These are phyloP conservation scores for Lasioglossum villosulum DNA, from an alignment of 2,888 invertebrate species.

Conservation along the genomic window DNA sequence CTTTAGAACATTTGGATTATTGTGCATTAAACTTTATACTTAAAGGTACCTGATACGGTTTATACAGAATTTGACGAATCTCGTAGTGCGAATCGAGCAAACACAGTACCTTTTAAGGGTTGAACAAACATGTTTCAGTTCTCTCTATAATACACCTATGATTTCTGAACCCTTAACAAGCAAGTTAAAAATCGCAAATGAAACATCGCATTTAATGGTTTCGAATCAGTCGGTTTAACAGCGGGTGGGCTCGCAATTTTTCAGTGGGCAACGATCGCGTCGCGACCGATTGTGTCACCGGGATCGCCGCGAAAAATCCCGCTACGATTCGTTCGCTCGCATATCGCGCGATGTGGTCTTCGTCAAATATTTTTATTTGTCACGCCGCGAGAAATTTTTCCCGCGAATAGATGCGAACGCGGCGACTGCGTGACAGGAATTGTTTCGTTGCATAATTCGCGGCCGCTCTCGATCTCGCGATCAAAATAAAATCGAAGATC, in stretches of 20 bases:
- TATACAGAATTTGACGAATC: no score
- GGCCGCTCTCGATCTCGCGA: background rate
- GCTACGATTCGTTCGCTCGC: background rate
- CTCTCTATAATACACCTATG: background rate
- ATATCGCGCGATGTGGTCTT: background rate
- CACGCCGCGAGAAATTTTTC: background rate
- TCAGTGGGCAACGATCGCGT: constrained; percentile 17
- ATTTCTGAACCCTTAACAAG: background rate
- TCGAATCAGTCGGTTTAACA: background rate
- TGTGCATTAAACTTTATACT: no score
- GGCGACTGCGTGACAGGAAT: background rate
- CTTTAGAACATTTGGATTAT: no score
- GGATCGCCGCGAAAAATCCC: background rate
- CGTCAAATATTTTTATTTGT: constrained; percentile 28
- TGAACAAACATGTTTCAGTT: background rate
- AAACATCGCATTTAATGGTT: background rate
- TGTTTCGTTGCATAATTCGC: constrained; percentile 7
- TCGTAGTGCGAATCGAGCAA: no score
- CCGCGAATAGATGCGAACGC: background rate
- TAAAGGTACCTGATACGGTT: no score
- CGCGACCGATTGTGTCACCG: constrained; percentile 3
- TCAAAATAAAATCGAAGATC: background rate
- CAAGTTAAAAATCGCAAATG: no score
- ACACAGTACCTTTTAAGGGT: background rate
- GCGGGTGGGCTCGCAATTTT: background rate